Base-by-base conservation (phyloP, 2,888 invertebrate species). In the Patella pellucida region DNA sequence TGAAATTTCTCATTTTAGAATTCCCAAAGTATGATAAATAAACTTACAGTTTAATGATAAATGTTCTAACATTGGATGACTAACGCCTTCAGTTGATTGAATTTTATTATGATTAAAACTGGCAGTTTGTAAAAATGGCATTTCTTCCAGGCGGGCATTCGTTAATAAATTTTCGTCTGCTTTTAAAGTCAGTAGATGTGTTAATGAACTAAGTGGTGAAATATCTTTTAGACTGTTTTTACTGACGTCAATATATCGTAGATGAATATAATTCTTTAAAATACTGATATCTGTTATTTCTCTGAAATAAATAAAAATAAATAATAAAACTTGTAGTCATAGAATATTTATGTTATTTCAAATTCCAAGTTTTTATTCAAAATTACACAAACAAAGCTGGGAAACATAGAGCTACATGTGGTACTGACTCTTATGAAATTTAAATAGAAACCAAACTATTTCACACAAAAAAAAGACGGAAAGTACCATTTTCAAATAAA, bases 181-280 rank as follows among this genome's bases (percentile, higher is more conserved):
- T 80, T 89, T 89, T 70, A 91, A 81, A 9, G 89, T 90, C 76
- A 90, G 81, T 83, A 91, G 78, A 78, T 90, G 89, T 7, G 89
- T 87, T 16, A 91, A 83, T 14, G 85, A 81, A 82, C 87, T 89
- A 7, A 91, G 84, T 7, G 89, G 83, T 12, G 87, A 85, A 54
- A 91, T 84, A 84, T 90, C 90, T 76, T 86, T 87, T 27, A 91
- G 76, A 71, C 85, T 84, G 81, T 91, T 91, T 75, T 88, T 88
- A 70, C 88, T 88, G 16, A 91, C 72, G 77, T 91, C 91, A 41
- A 91, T 81, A 76, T 89, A 91, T n/a, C 91, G 85, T 54, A 91
- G 81, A 78, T 91, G 90, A 76, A 91, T 89, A 81, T 85, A 91
- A n/a, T 84, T 80, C 72, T 86, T 86, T 68, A 91, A 81, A 7